These are phyloP conservation scores for Galemys pyrenaicus DNA, from an alignment of 2,113 vertebrate species.

Conservation along the genomic window DNA sequence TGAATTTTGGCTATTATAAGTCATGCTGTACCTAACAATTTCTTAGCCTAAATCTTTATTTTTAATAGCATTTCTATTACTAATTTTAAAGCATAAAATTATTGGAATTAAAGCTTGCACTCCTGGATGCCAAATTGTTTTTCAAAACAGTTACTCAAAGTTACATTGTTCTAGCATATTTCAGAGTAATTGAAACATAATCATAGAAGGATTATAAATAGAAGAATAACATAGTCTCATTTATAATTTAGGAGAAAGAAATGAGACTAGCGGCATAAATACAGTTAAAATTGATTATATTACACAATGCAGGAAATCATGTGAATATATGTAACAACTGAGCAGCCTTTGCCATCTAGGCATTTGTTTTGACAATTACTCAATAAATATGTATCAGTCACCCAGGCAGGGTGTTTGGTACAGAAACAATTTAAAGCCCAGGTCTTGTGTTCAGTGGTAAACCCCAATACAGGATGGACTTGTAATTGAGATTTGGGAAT, in stretches of 20 bases:
- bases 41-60: neutral
- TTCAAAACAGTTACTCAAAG: constrained; percentile 29
- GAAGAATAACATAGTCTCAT: neutral
- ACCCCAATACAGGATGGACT: neutral
- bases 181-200: constrained; percentile 49
- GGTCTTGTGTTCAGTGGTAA: neutral
- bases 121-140: constrained; percentile 10
- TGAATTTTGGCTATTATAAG: neutral
- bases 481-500: neutral
- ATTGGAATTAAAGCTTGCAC: neutral
- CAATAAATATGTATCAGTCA: constrained; percentile 28
- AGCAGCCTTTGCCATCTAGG: neutral
- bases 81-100: constrained; percentile 18
- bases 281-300: neutral
- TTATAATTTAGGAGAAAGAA: constrained; percentile 26
- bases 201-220: constrained; percentile 13
- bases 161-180: constrained; percentile 4
- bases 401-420: neutral
- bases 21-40: neutral
- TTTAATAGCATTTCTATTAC: neutral
- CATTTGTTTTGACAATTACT: neutral
- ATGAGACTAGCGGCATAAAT: neutral
- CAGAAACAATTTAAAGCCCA: neutral
- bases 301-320: neutral
- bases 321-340: neutral